Base-by-base conservation (phyloP, 37 sponge, comb jelly and placozoan genomes). In the Theonella swinhoei region DNA sequence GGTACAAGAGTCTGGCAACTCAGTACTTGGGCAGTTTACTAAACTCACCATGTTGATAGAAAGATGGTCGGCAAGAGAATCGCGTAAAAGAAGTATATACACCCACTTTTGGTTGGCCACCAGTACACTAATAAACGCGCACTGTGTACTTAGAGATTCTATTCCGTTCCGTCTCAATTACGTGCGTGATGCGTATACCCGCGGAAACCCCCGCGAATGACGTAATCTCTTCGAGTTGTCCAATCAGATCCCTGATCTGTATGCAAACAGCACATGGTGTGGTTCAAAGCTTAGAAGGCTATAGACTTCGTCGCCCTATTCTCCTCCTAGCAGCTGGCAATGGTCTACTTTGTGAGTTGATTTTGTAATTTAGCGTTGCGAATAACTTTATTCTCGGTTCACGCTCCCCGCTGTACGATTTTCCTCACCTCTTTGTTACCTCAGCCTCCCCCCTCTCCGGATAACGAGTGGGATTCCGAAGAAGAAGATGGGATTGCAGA, bases 401-500 rank as follows among this genome's bases (percentile, higher is more conserved):
- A n/a, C n/a, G n/a, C n/a, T n/a, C n/a, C n/a, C n/a, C n/a, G n/a
- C n/a, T n/a, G n/a, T n/a, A n/a, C n/a, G n/a, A n/a, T n/a, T n/a
- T n/a, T n/a, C n/a, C n/a, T n/a, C n/a, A n/a, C n/a, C n/a, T 39
- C 9, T 5, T 75, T 39, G 24, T 30, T 26, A 3, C 0, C 71
- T 11, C 66, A 89, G 85, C 85, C 84, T 42, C 84, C 85, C 9
- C 81, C 77, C 19, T 75, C 83, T 19, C 75, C 47, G 25, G 70
- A 37, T 31, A 69, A 76, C n/a, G 68, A 70, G 17, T 77, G 82
- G 86, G 94, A 94, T 39, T 88, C 87, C 22, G 85, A 92, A 47
- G 83, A 76, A 33, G 95, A 88, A 38, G 95, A 94, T 37, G 95
- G 92, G 0, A 33, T 88, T 65, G 95, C 92, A 33, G 92, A 91